Evolutionary conservation across 2,797 vertebrate genomes (phyloP).

Genomic region (Mormyrus hasselquistii): DNA sequence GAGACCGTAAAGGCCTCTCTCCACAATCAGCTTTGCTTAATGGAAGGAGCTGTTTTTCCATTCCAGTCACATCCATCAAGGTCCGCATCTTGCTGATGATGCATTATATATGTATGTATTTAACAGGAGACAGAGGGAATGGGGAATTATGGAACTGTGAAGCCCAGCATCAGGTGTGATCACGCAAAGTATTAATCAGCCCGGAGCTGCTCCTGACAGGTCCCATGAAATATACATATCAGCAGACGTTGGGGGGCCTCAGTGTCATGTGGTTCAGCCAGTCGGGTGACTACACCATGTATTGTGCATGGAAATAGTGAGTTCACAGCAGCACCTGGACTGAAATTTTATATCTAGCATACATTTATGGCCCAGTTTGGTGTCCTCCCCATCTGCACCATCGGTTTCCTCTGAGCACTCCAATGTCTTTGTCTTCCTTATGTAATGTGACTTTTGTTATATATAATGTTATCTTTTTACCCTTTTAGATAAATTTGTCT

Average conservation of each 20-base stretch:
- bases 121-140: background rate
- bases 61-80: slow-evolving; percentile 23
- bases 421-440: background rate
- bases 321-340: background rate
- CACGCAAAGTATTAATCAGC: slow-evolving; percentile 25
- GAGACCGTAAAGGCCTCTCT: background rate
- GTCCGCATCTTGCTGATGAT: background rate
- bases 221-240: slow-evolving; percentile 29
- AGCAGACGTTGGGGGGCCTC: background rate
- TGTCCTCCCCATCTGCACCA: background rate
- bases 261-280: background rate
- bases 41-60: slow-evolving; percentile 27
- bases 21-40: slow-evolving; percentile 23
- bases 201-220: slow-evolving; percentile 14
- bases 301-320: background rate
- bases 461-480: background rate
- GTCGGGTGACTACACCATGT: background rate
- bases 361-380: background rate
- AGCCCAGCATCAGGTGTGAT: slow-evolving; percentile 5
- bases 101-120: background rate
- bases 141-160: slow-evolving; percentile 15
- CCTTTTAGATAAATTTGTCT: background rate
- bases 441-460: background rate
- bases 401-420: background rate
- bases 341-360: background rate